Conservation (phyloP, 2,888 invertebrate species). For the Lycocerus yunnanus region DNA sequence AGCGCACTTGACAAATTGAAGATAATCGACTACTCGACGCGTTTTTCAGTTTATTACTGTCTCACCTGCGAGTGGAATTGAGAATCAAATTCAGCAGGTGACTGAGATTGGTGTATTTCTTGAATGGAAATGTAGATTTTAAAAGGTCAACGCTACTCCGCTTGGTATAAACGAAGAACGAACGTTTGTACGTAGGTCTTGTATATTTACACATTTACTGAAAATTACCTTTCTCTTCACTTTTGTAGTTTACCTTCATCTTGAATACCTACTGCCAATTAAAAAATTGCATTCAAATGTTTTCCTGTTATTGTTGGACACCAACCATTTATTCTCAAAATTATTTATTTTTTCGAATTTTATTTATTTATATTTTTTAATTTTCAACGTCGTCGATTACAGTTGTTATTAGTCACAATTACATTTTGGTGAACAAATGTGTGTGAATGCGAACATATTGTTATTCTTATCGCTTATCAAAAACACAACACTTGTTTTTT, state of each 20-base stretch:
- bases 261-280: neutral
- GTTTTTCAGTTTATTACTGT: conserved; percentile 22
- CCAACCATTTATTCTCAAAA: neutral
- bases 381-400: too few species aligned
- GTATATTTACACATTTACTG: neutral
- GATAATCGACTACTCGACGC: conserved; percentile 5
- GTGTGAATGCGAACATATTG: too few species aligned
- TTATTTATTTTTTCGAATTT: neutral
- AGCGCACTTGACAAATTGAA: neutral
- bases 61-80: conserved; percentile 11
- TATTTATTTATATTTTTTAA: neutral
- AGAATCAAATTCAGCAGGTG: conserved; percentile 16
- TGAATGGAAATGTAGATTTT: conserved; percentile 18
- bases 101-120: conserved; percentile 23
- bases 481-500: too few species aligned
- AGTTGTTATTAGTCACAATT: too few species aligned
- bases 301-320: neutral
- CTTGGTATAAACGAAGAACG: conserved; percentile 19
- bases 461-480: too few species aligned
- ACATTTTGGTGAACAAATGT: too few species aligned
- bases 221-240: conserved; percentile 15
- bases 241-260: conserved; percentile 2
- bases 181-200: conserved; percentile 10
- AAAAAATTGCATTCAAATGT: neutral
- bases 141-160: conserved; percentile 18